Percentiles rank a stretch among this genome's conserved stretches.
phyloP scores from a whole-genome alignment of 2,113 vertebrate species.

The Chunga burmeisteri region DNA sequence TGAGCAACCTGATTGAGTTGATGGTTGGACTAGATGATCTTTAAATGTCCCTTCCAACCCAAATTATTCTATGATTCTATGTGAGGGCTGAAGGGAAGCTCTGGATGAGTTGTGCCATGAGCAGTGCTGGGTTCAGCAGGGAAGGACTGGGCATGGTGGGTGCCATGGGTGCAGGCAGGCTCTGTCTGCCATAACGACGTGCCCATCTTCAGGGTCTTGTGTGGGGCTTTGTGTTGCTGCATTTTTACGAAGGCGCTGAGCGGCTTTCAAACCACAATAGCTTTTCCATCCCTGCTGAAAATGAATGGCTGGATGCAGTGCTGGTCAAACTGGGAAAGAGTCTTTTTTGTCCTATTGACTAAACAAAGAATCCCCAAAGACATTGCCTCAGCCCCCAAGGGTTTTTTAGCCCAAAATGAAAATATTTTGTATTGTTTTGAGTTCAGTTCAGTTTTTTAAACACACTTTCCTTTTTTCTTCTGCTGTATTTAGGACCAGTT shows the following conservation, averaged over 20 bases:
- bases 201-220: accelerated
- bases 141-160: accelerated
- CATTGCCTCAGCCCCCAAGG: background rate
- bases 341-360: background rate
- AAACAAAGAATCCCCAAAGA: background rate
- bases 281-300: background rate
- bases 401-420: background rate
- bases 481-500: background rate
- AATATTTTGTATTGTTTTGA: background rate
- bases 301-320: accelerated
- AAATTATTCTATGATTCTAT: background rate
- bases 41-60: background rate
- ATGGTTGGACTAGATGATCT: no score
- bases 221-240: accelerated
- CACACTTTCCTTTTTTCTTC: background rate
- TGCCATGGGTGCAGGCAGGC: accelerated
- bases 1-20: background rate
- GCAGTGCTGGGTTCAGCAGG: accelerated
- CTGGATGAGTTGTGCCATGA: accelerated
- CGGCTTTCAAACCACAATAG: accelerated
- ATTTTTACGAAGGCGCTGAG: background rate
- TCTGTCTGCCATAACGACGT: accelerated
- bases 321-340: background rate
- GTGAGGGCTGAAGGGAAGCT: background rate
- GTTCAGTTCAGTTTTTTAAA: background rate